Evolutionary conservation across 2,888 invertebrate species (phyloP), one percentile per base, ranked within the genome.

Genomic region (Drosophila vallismaia): DNA sequence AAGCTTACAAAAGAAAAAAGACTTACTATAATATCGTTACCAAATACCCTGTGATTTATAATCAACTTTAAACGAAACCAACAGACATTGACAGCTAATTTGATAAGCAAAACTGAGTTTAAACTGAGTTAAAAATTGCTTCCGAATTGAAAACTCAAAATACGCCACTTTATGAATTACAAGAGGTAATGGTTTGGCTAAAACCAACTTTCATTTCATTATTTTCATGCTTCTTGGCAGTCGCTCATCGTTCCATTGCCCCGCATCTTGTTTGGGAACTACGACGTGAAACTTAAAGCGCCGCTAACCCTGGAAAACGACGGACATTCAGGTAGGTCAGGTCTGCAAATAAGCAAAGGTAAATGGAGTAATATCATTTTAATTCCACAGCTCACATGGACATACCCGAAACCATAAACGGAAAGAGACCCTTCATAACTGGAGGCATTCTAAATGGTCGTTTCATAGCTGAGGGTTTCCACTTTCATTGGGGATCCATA

Each of bases 401-500:
- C 0, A 71, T 90, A 46, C 84, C 88, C 0, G 59, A 52, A 3
- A 87, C 88, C 6, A 46, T 45, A 1, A 87, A 87, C 46, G 79
- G 82, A 0, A 44, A 70, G 0, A 76, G 56, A 0, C 89, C 91
- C 0, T 86, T 48, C 10, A 77, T 91, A 10, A 75, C 57, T 0
- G 88, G 89, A 1, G 89, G 89, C 1, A 28, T 77, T 3, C 54
- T 88, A 3, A 66, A 33, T 1, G 77, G 71, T 4, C 56, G 45
- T 8, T 91, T 81, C 57, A 86, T 79, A 31, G 88, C 90, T 0
- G 70, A 82, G 1, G 62, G 66, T 3, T 26, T 90, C 0, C 91
- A 91, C 31, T 96, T 96, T 90, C 96, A 96, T 90, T 96, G 96
- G 96, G 92, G 94, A 4, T 93, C 93, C 71, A 93, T 93, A 83